Base-by-base conservation (phyloP, 1,140 invertebrate genomes). In the Augochlora pura region DNA sequence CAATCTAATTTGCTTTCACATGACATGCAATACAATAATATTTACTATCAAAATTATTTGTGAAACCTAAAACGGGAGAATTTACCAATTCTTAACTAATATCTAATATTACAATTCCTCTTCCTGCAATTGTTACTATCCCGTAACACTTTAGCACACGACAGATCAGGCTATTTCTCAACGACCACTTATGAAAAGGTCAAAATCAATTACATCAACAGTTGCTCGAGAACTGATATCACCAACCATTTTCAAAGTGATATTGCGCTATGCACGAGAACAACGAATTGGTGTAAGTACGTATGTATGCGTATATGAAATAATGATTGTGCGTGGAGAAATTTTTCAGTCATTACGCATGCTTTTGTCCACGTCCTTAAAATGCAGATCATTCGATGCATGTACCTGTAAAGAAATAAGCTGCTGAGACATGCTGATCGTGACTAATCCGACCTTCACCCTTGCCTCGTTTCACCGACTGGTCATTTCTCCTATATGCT, bases 361-460 rank as follows among this genome's bases (percentile, higher is more conserved):
- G n/a, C n/a, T 25, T 63, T 70, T 42, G 16, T 63, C 46, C 67
- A 71, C 18, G 54, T 12, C 14, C 12, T 67, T 25, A 49, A 52
- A 52, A 52, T 59, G 23, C 5, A 9, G 2, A 27, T 23, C 16
- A 3, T 18, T 54, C 42, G 62, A 42, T 25, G 16, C 52, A 21
- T 21, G 52, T 68, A 54, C 46, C 49, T 64, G 57, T 12, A 32
- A 70, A 67, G 25, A 23, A 64, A 59, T 81, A 42, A 49, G 27
- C 42, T 59, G 71, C 71, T n/a, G 67, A 23, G 62, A 78, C 62
- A 69, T 62, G 69, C 42, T 78, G 77, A 64, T 84, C 81, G 65
- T 85, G 67, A 81, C 77, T 83, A 81, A 68, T 32, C 25, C 72
- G 77, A 86, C 86, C 85, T 87, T 87, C 82, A 87, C 76, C 85